These are phyloP conservation scores for Eulacestoma nigropectus DNA, from an alignment of 2,113 vertebrate genomes.

Conservation along the genomic window DNA sequence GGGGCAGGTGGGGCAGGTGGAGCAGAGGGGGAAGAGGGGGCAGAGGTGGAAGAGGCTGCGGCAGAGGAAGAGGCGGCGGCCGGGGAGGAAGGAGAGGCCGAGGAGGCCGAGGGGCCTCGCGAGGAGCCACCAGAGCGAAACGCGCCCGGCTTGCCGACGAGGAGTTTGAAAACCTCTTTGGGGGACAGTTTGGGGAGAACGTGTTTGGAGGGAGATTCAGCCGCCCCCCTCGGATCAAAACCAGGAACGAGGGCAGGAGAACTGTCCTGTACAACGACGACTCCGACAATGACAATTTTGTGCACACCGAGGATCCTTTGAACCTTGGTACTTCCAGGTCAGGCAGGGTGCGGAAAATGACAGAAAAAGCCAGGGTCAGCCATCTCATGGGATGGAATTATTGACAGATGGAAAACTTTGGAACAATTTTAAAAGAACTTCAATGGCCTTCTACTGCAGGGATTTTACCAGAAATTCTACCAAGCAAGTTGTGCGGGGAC, in stretches of 20 bases:
- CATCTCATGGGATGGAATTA: conserved; percentile 99
- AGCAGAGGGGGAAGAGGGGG: conserved; percentile 66
- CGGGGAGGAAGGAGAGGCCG: conserved; percentile 69
- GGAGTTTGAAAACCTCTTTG: conserved; percentile 74
- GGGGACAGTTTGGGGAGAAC: conserved; percentile 70
- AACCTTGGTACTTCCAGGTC: conserved; percentile 96
- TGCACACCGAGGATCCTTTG: conserved; percentile 87
- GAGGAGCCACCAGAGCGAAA: conserved; percentile 71
- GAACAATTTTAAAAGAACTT: conserved; percentile 65
- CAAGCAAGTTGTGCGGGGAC: conserved; percentile 79
- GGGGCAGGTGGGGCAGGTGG: conserved; percentile 74
- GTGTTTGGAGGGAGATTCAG: conserved; percentile 48
- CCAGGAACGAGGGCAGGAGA: conserved; percentile 92
- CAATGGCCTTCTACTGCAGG: conserved; percentile 88
- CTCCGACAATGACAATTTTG: conserved; percentile 87
- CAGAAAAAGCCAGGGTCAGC: conserved; percentile 97
- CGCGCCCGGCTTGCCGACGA: conserved; percentile 70
- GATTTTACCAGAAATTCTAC: conserved; percentile 85
- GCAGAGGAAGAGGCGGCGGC: conserved; percentile 67
- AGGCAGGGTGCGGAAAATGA: conserved; percentile 96
- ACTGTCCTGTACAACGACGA: conserved; percentile 94
- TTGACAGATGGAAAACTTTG: conserved; percentile 72
- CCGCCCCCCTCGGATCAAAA: conserved; percentile 85
- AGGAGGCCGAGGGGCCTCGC: conserved; percentile 66
- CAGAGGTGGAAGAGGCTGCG: conserved; percentile 69